Conservation (phyloP, 2,888 invertebrate genomes). For the Pemphredon lugubris region DNA sequence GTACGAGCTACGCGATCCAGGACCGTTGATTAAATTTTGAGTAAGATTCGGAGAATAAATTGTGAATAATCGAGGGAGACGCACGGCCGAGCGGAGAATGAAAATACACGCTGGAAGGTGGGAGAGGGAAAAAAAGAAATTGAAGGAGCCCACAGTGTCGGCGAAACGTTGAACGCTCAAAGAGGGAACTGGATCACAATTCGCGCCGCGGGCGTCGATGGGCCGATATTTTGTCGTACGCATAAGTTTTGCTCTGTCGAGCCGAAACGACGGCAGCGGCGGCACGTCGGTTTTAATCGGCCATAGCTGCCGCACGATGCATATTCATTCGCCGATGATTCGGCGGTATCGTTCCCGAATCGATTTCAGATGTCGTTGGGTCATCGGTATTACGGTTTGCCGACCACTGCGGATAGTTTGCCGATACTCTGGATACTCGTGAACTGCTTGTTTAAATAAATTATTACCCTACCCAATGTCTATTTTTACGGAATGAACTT, state of each 20-base stretch:
- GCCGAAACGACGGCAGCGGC: slow-evolving; percentile 9
- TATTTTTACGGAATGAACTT: too few relatives aligned
- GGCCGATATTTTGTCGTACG: slow-evolving; percentile 40
- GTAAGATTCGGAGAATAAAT: slow-evolving; percentile 42
- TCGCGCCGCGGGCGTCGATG: slow-evolving; percentile 28
- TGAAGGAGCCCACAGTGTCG: background rate
- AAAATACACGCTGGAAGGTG: background rate
- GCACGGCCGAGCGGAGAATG: background rate
- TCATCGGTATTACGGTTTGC: slow-evolving; percentile 21
- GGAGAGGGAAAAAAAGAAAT: background rate
- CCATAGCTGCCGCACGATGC: slow-evolving; percentile 14
- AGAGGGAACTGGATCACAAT: slow-evolving; percentile 28
- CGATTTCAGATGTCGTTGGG: slow-evolving; percentile 27
- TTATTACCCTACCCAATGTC: too few relatives aligned
- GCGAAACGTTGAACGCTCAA: slow-evolving; percentile 14
- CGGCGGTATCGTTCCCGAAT: slow-evolving; percentile 32
- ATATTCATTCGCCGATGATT: slow-evolving; percentile 48
- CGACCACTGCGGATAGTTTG: slow-evolving; percentile 5
- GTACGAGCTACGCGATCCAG: too few relatives aligned
- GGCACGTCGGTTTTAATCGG: slow-evolving; percentile 27
- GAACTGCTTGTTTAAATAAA: slow-evolving; percentile 20
- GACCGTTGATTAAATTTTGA: too few relatives aligned
- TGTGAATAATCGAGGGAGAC: slow-evolving; percentile 8
- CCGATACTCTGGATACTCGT: slow-evolving; percentile 14
- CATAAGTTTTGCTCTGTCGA: slow-evolving; percentile 21